Percentiles rank a stretch among this genome's conserved stretches.
These are phyloP conservation scores for Carassius gibelio DNA, from an alignment of 2,113 vertebrate genomes.

Conservation along the genomic window DNA sequence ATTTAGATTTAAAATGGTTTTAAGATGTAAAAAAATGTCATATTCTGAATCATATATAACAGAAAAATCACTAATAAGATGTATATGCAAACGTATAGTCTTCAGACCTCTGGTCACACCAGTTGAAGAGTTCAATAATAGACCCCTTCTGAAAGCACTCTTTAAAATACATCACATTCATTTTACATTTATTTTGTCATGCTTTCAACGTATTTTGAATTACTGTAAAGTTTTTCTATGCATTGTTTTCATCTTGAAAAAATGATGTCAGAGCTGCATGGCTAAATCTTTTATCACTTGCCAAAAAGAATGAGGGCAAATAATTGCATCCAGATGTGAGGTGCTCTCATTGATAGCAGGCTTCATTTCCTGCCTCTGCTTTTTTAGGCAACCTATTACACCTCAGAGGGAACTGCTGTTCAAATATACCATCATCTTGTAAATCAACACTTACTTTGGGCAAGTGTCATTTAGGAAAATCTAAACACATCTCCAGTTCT, in stretches of 20 bases:
- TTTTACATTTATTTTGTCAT: background rate
- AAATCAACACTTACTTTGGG: conserved; percentile 82
- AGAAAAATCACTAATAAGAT: background rate
- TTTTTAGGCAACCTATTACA: conserved; percentile 96
- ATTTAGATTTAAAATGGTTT: background rate
- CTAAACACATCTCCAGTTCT: conserved; percentile 33
- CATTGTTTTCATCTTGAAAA: conserved; percentile 71
- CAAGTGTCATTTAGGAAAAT: conserved; percentile 17
- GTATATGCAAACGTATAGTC: background rate
- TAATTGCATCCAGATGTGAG: conserved; percentile 97
- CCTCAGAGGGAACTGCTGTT: conserved; percentile 88
- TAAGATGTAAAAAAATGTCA: background rate
- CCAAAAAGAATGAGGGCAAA: conserved; percentile 82
- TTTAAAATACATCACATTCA: conserved; percentile 8
- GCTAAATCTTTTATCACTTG: conserved; percentile 98
- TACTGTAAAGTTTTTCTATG: conserved; percentile 54
- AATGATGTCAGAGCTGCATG: conserved; percentile 83
- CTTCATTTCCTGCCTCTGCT: conserved; percentile 99
- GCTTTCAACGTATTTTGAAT: conserved; percentile 43
- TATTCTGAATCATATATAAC: background rate
- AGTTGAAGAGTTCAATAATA: conserved; percentile 3
- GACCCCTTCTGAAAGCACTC: background rate
- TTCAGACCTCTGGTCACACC: background rate
- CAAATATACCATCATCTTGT: conserved; percentile 82
- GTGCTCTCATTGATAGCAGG: conserved; percentile 92